Base-by-base conservation (phyloP, 2,797 vertebrate genomes). In the Eospalax fontanierii region DNA sequence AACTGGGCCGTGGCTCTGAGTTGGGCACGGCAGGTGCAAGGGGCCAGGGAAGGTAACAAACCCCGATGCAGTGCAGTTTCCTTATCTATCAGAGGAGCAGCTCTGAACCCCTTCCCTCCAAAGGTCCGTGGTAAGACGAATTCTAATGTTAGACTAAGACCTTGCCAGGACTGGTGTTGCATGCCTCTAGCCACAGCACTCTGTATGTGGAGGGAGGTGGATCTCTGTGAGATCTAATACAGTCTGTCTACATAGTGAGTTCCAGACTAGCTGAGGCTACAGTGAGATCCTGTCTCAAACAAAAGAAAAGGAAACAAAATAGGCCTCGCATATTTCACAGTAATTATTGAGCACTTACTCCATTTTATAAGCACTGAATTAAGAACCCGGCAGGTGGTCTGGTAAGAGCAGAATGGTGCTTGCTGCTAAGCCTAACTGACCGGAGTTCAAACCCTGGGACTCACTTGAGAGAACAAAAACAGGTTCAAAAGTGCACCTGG, bases 141-240 rank as follows among this genome's bases (percentile, higher is more conserved):
- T 54, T 93, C 54, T 79, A 89, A 85, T 61, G 26, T 10, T 33
- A 73, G 80, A 57, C 80, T 38, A 89, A 87, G 38, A 76, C 35
- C 12, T 33, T 24, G 21, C 75, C 22, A 73, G 61, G 50, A 7
- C 9, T 54, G 50, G 50, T 54, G 50, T 7, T 54, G 14, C 50
- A 54, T 54, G 12, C 8, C 50, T 54, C 9, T 54, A 54, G 14
- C 14, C 14, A 2, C 50, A 54, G 50, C 50, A 54, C 50, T 54
- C 50, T 14, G 12, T 10, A 2, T 7, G 50, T 12, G 14, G 50
- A 54, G 50, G 50, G 8, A 54, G 50, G 50, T 15, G 8, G 50
- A 54, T 54, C 50, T 54, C 50, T 54, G 50, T 54, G 50, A 10
- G 50, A 54, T 54, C 50, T 54, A 54, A 12, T 2, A 10, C 50